A percentile compares a stretch with the other conserved stretches of the same genome.
phyloP scores from a whole-genome alignment of 2,797 vertebrate species.

The Salarias fasciatus region DNA sequence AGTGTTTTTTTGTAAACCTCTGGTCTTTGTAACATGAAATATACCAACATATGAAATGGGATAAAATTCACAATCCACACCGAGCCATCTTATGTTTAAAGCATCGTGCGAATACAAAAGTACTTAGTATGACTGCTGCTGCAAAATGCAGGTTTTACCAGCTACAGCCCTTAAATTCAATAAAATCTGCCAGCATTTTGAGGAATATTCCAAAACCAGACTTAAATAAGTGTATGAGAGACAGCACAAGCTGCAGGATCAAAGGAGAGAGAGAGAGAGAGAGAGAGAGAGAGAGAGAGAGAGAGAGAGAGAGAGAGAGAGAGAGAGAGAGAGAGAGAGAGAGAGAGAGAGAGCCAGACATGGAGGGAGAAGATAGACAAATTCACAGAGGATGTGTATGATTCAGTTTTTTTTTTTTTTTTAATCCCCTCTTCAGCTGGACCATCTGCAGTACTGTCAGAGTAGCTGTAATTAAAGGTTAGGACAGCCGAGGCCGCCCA shows the following conservation, averaged over 20 bases:
- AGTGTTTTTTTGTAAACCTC: no score
- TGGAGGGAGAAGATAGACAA: neutral
- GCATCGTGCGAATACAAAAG: no score
- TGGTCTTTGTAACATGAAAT: no score
- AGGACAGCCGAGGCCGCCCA: conserved; percentile 70
- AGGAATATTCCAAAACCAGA: neutral
- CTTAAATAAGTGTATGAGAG: neutral
- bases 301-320: neutral
- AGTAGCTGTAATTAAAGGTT: conserved; percentile 78
- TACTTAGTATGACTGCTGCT: neutral
- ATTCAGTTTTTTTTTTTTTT: conserved; percentile 19
- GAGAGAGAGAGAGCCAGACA: neutral
- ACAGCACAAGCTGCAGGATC: neutral
- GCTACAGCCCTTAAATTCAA: neutral
- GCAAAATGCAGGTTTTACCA: no score
- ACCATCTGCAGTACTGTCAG: conserved; percentile 78
- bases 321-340: neutral
- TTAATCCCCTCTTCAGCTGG: conserved; percentile 54
- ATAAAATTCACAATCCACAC: no score
- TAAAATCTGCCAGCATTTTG: neutral
- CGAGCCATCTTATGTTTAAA: no score
- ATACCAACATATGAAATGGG: no score
- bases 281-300: neutral
- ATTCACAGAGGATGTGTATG: conserved; percentile 14
- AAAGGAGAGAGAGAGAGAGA: neutral